A percentile compares a stretch with the other conserved stretches of the same genome.
These are phyloP conservation scores for Melipona bicolor DNA, from an alignment of 2,888 invertebrate genomes.

Conservation along the genomic window DNA sequence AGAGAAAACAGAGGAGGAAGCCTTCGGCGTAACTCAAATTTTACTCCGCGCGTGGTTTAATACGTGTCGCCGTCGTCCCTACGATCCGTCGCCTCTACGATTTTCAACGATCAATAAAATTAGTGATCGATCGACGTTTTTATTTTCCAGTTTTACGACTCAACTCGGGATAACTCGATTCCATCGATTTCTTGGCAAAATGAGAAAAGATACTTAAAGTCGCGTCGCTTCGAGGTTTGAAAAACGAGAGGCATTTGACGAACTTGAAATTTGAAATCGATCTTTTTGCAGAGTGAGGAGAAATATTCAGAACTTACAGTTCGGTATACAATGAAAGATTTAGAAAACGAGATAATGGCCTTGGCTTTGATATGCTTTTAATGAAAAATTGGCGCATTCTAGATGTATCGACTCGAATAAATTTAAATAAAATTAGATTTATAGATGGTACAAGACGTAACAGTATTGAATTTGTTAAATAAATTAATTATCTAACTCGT, in stretches of 20 bases:
- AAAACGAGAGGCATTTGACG: neutral
- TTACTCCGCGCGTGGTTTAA: conserved; percentile 52
- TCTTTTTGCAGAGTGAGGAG: too few species aligned
- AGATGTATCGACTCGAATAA: too few species aligned
- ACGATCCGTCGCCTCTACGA: conserved; percentile 21
- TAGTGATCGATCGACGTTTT: conserved; percentile 68
- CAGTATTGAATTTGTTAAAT: too few species aligned
- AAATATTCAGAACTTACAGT: too few species aligned
- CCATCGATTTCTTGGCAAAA: neutral
- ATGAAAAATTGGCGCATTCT: too few species aligned
- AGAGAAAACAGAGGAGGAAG: neutral
- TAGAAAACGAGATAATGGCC: too few species aligned
- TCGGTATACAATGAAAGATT: too few species aligned
- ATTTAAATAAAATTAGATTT: too few species aligned
- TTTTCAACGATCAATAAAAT: conserved; percentile 62
- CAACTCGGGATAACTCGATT: neutral
- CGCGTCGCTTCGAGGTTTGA: neutral
- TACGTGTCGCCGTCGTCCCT: conserved; percentile 3
- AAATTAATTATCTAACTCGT: too few species aligned
- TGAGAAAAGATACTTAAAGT: neutral
- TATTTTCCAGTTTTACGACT: conserved; percentile 63
- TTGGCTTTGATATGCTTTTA: too few species aligned
- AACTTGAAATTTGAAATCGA: neutral
- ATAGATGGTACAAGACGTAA: too few species aligned
- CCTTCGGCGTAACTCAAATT: conserved; percentile 57